A percentile compares a stretch with the other conserved stretches of the same genome.
These are phyloP conservation scores for Drosophila insularis DNA, from an alignment of 1,140 invertebrate species.

Conservation along the genomic window DNA sequence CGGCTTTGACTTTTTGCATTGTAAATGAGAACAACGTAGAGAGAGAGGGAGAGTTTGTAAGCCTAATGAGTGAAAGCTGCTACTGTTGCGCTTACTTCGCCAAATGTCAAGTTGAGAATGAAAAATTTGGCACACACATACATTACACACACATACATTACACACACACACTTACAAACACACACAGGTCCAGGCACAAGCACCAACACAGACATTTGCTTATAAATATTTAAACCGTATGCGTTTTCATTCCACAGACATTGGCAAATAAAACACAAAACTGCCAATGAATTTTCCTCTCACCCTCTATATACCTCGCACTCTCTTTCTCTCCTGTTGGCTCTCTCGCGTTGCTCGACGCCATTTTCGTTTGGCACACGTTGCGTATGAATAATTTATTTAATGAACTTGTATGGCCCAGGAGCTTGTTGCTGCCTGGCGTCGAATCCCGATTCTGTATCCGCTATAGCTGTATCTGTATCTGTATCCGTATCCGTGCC, in stretches of 20 bases:
- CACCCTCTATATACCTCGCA: neutral
- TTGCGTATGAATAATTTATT: slow-evolving; percentile 82
- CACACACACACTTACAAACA: neutral
- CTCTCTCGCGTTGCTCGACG: slow-evolving; percentile 45
- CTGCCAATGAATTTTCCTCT: slow-evolving; percentile 59
- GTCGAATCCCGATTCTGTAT: neutral
- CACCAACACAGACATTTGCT: slow-evolving; percentile 76
- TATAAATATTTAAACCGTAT: slow-evolving; percentile 82
- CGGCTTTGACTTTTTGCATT: slow-evolving; percentile 47
- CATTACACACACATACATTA: neutral
- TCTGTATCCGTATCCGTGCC: slow-evolving; percentile 10
- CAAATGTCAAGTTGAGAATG: slow-evolving; percentile 58
- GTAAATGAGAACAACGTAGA: slow-evolving; percentile 33
- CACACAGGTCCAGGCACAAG: slow-evolving; percentile 15
- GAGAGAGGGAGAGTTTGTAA: neutral
- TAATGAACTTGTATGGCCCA: slow-evolving; percentile 75
- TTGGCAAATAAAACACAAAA: slow-evolving; percentile 71
- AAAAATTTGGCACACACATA: slow-evolving; percentile 31
- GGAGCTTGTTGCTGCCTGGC: slow-evolving; percentile 25
- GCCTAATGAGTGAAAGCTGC: slow-evolving; percentile 11
- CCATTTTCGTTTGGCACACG: slow-evolving; percentile 73
- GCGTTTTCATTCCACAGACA: slow-evolving; percentile 79
- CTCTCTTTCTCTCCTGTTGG: slow-evolving; percentile 16
- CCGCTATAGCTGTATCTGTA: slow-evolving; percentile 26
- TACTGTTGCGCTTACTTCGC: slow-evolving; percentile 22